A percentile compares a stretch with the other conserved stretches of the same genome.
Conservation (phyloP, 2,888 invertebrate genomes). For the Drosophila robusta region DNA sequence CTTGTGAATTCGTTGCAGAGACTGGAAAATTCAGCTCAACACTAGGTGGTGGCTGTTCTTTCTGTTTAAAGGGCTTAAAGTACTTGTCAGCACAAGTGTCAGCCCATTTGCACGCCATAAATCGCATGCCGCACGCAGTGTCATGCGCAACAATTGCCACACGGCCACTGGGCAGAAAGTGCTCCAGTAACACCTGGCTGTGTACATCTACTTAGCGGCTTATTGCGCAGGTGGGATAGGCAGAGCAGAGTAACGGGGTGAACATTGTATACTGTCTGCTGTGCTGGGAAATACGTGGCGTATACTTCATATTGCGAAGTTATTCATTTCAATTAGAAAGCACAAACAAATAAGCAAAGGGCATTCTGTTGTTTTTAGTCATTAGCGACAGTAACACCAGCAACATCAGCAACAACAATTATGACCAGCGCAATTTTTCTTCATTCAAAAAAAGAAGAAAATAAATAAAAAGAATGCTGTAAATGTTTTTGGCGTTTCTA, state of each 20-base stretch:
- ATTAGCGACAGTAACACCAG: slow-evolving; percentile 22
- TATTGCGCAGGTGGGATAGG: too few relatives aligned
- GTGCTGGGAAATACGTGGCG: slow-evolving; percentile 1
- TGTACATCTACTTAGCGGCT: slow-evolving; percentile 28
- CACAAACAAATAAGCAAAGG: slow-evolving; percentile 2
- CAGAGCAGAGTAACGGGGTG: background rate
- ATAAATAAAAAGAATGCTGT: slow-evolving; percentile 3
- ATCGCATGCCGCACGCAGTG: slow-evolving; percentile 46
- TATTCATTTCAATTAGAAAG: slow-evolving; percentile 47
- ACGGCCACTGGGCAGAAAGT: slow-evolving; percentile 2
- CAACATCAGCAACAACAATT: slow-evolving; percentile 8
- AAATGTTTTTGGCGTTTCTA: slow-evolving; percentile 16
- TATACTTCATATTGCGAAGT: slow-evolving; percentile 29
- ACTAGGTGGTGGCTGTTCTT: background rate
- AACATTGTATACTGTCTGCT: background rate
- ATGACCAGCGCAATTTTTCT: slow-evolving; percentile 55
- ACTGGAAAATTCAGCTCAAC: background rate
- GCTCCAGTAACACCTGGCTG: slow-evolving; percentile 25
- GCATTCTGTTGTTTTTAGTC: slow-evolving; percentile 23
- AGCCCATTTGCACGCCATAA: slow-evolving; percentile 52
- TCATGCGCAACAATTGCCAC: slow-evolving; percentile 32
- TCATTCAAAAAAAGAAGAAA: slow-evolving; percentile 49
- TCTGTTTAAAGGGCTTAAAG: slow-evolving; percentile 14
- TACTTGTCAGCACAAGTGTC: slow-evolving; percentile 46
- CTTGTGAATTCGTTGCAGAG: too few relatives aligned